Conservation (phyloP, 2,113 vertebrate species). For the Panthera uncia region DNA sequence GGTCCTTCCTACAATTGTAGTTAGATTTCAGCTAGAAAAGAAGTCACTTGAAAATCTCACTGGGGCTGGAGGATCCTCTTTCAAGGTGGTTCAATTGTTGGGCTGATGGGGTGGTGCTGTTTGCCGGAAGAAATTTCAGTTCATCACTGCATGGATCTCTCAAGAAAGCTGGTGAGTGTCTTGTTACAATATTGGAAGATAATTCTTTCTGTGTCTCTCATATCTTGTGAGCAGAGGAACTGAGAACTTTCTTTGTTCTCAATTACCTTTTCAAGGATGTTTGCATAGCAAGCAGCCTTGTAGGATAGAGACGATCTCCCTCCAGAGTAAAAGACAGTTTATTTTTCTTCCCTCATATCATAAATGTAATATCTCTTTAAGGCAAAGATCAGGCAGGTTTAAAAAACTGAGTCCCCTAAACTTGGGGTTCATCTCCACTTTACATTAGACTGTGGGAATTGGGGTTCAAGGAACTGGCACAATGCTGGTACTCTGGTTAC, state of each 20-base stretch:
- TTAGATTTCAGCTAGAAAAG: background rate
- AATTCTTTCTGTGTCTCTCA: background rate
- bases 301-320: background rate
- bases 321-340: background rate
- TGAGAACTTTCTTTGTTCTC: background rate
- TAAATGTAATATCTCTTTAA: background rate
- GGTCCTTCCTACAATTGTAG: background rate
- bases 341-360: background rate
- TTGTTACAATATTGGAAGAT: background rate
- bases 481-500: background rate
- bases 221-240: background rate
- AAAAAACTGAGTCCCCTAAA: background rate
- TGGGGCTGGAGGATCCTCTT: too few species aligned
- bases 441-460: background rate
- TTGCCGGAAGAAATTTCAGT: background rate
- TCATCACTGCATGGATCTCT: background rate
- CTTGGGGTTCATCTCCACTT: background rate
- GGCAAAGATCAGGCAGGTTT: background rate
- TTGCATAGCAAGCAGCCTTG: background rate
- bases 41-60: background rate
- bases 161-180: background rate
- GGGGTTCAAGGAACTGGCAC: background rate
- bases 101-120: background rate
- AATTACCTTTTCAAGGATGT: slow-evolving; percentile 43
- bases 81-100: background rate